Evolutionary conservation across 2,888 invertebrate genomes (phyloP), one percentile per base, ranked within the genome.

Genomic region (Nemotelus pantherinus): DNA sequence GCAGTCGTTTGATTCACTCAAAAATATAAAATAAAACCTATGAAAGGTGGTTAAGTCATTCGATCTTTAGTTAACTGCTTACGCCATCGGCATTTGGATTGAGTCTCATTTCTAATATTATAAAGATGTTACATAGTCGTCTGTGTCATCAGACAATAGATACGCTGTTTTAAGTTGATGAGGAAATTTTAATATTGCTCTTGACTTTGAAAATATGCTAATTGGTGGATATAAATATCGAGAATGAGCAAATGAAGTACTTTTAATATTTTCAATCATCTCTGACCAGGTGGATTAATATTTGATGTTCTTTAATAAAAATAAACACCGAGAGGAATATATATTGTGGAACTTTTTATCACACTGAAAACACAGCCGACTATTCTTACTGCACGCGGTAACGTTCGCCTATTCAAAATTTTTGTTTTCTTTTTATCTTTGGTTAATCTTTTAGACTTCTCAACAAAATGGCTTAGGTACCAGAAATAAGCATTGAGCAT

Each of bases 191-290:
- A 41, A 60, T 39, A 9, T 60, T 41, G 60, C 3, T 41, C 60
- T 60, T 60, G 60, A 60, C 60, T 60, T 60, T 60, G 60, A 60
- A 60, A 60, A 60, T 60, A 60, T 60, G 60, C 39, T 60, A 60
- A 60, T 60, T 9, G n/a, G 58, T 7, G 50, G 6, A n/a, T 2
- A 25, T 41, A n/a, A 60, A n/a, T n/a, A 39, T 5, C 39, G 7
- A 60, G 25, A 57, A 60, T 39, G n/a, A 25, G 41, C 41, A 41
- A 10, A 25, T 7, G 41, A 39, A 25, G 41, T 60, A 39, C 3
- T 60, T n/a, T 3, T 60, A 3, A 60, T 25, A 2, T 57, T 2
- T 57, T n/a, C 2, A 3, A 7, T n/a, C 2, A 57, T 2, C 4
- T 57, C 25, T 25, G 25, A 25, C 25, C 25, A 25, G 25, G 25